phyloP scores from a whole-genome alignment of 2,113 vertebrate genomes.

The Pedionomus torquatus region DNA sequence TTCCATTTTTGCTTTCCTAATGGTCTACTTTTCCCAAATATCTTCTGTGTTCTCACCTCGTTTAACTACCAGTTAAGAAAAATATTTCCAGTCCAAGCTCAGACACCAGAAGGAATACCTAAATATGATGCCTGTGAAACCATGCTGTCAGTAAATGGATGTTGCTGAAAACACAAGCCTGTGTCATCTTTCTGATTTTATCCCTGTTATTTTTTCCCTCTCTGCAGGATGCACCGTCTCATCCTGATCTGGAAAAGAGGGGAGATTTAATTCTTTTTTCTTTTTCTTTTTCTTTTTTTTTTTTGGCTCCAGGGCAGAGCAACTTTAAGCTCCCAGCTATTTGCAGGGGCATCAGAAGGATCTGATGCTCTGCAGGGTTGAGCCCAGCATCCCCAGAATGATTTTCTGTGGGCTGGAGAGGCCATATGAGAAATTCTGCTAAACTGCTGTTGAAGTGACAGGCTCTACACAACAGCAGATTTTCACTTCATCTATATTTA shows the following conservation, averaged over 20 bases:
- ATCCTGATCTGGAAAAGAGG: background rate
- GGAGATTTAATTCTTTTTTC: rapidly evolving
- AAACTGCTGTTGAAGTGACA: background rate
- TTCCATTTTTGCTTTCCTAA: background rate
- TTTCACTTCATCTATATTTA: slow-evolving; percentile 55
- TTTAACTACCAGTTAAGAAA: background rate
- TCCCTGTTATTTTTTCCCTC: background rate
- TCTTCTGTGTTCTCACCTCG: background rate
- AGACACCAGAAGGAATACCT: too few relatives aligned
- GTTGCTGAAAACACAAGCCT: background rate
- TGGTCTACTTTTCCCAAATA: background rate
- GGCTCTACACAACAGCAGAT: slow-evolving; percentile 38
- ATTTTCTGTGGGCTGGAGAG: background rate
- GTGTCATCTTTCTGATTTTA: background rate
- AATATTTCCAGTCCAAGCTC: background rate
- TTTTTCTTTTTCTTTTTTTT: too few relatives aligned
- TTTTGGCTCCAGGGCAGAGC: too few relatives aligned
- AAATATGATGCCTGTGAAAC: rapidly evolving
- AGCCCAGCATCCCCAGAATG: background rate
- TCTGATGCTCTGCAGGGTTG: background rate
- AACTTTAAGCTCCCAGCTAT: background rate
- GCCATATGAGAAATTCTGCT: background rate
- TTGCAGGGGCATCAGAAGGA: background rate
- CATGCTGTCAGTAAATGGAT: rapidly evolving
- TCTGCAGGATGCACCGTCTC: background rate